Percentiles rank a stretch among this genome's conserved stretches.
Conservation (phyloP, 2,888 invertebrate species). For the Ichneumoninae sp. region DNA sequence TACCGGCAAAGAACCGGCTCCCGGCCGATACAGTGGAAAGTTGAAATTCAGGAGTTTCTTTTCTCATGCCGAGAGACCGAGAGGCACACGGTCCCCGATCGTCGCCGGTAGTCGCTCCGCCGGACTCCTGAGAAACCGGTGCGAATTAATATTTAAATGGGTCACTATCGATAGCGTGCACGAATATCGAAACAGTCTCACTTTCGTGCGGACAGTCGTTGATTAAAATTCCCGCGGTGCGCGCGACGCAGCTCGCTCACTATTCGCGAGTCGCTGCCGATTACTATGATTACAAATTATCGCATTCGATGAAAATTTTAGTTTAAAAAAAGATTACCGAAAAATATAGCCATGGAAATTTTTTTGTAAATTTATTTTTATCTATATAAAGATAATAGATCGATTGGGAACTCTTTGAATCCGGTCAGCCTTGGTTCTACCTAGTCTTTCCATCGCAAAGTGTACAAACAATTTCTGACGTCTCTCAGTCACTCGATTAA, state of each 20-base stretch:
- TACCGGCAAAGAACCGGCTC: slow-evolving; percentile 44
- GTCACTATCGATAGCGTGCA: slow-evolving; percentile 47
- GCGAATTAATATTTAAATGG: slow-evolving; percentile 58
- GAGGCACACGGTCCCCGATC: neutral
- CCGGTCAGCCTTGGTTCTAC: no score
- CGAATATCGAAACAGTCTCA: slow-evolving; percentile 43
- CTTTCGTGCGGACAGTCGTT: slow-evolving; percentile 35
- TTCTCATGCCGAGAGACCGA: slow-evolving; percentile 18
- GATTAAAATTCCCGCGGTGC: slow-evolving; percentile 20
- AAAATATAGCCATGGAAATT: neutral
- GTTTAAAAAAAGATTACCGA: neutral
- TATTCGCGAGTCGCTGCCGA: slow-evolving; percentile 13
- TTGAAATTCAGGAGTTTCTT: slow-evolving; percentile 59
- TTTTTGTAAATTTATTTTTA: neutral
- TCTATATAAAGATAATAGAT: no score
- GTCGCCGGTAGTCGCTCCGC: neutral
- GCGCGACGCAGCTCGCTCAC: neutral
- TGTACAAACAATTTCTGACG: no score
- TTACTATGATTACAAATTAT: neutral
- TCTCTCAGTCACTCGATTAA: no score
- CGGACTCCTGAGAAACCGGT: slow-evolving; percentile 44
- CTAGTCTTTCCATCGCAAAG: neutral
- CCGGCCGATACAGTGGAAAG: slow-evolving; percentile 48
- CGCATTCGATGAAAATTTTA: neutral
- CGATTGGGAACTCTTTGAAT: neutral